Base-by-base conservation (phyloP, 2,797 vertebrate species). In the Chanos chanos region DNA sequence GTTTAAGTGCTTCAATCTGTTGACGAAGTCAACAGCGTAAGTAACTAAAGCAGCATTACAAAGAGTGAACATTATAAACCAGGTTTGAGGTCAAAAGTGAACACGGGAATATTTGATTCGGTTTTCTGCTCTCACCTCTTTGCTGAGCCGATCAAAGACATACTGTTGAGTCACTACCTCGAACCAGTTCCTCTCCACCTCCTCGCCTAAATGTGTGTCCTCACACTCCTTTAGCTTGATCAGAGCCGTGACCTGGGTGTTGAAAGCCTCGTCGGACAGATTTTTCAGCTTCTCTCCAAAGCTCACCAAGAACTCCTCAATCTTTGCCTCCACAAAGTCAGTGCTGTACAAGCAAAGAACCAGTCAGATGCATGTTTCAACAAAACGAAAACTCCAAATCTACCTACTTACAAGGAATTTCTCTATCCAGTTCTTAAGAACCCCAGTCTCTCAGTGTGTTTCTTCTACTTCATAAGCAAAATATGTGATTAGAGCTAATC, bases 221-320 rank as follows among this genome's bases (percentile, higher is more conserved):
- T 97, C 94, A 0, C 93, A 94, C 77, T 95, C 91, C 79, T 98
- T 98, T 66, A 96, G 87, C 82, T 97, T 94, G 81, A 98, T 92
- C 57, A 98, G 87, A 19, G 94, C 93, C 7, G 88, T 94, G 58
- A 95, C 93, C 91, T 98, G 94, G 12, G 92, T 90, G 57, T 67
- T 83, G 68, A 95, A 98, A 37, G 90, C 90, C 4, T 96, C 95
- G 18, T 93, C 91, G 2, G 86, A 91, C 81, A 97, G 86, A 53
- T 78, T 82, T 27, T 75, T 79, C 34, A 98, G 76, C 75, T 90
- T 92, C 66, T 93, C 89, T 43, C 89, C 92, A 66, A 96, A 98
- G 50, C 82, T 84, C 45, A 64, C 70, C 76, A 98, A 87, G 83
- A 98, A 98, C 68, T 95, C 93, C 79, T 96, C 94, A 33, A 98